Evolutionary conservation across 2,113 vertebrate genomes (phyloP).

Genomic region (Pomatostomus ruficeps): DNA sequence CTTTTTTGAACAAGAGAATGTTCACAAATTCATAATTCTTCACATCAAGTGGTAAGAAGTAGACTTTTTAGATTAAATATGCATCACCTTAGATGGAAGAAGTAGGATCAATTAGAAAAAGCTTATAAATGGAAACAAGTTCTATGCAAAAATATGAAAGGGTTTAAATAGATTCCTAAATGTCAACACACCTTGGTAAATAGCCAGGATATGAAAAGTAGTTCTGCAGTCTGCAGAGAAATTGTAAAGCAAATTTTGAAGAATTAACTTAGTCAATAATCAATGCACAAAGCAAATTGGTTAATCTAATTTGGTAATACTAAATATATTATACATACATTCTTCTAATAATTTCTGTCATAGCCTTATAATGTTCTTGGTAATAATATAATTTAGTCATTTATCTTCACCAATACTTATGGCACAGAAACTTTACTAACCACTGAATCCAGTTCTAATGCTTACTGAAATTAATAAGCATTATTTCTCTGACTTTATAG

Average conservation of each 20-base stretch:
- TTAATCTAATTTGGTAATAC: not conserved
- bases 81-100: constrained; percentile 15
- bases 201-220: not conserved
- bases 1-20: constrained; percentile 40
- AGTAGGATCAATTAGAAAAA: not conserved
- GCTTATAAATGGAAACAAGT: not conserved
- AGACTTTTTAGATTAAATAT: not conserved
- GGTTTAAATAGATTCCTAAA: not conserved
- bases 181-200: not conserved
- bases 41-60: not conserved
- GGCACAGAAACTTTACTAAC: not conserved
- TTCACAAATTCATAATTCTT: constrained; percentile 11
- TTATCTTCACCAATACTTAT: not conserved
- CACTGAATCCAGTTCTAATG: not conserved
- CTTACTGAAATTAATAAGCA: not conserved
- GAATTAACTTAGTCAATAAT: not conserved
- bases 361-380: not conserved
- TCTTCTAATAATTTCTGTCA: not conserved
- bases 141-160: not conserved
- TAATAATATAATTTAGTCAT: not conserved
- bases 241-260: not conserved
- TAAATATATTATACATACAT: not conserved
- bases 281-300: not conserved
- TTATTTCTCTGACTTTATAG: not conserved
- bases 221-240: not conserved